Percentiles rank a stretch among this genome's conserved stretches.
These are phyloP conservation scores for Paralvinella palmiformis DNA, from an alignment of 1,140 invertebrate genomes.

Conservation along the genomic window DNA sequence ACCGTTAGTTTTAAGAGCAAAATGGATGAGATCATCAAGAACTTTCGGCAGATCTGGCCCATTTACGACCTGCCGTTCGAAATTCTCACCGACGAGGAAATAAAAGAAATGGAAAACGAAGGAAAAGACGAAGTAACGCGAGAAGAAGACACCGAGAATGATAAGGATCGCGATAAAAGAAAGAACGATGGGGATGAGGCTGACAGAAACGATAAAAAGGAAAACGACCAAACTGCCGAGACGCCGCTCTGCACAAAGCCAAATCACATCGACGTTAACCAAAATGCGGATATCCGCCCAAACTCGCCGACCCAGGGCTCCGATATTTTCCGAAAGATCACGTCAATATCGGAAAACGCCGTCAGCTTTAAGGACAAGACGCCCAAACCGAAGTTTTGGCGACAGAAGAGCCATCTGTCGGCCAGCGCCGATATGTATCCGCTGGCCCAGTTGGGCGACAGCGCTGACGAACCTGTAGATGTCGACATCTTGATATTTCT, in stretches of 20 bases:
- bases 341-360: background rate
- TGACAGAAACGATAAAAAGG: background rate
- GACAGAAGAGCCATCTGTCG: background rate
- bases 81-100: conserved; percentile 6
- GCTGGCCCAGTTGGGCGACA: background rate
- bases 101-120: background rate
- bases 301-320: background rate
- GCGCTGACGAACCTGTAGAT: background rate
- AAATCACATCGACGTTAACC: background rate
- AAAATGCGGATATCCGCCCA: background rate
- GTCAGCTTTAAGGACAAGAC: background rate
- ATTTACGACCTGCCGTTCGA: conserved; percentile 24
- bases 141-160: background rate
- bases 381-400: background rate
- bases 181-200: background rate
- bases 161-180: conserved; percentile 2
- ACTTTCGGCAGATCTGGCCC: conserved; percentile 46
- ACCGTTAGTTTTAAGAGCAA: conserved; percentile 46
- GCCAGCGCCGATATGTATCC: background rate
- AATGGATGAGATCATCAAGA: conserved; percentile 43
- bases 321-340: background rate
- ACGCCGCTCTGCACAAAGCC: background rate
- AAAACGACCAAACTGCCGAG: background rate
- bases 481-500: conserved; percentile 15
- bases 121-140: background rate